phyloP scores from a whole-genome alignment of 2,797 vertebrate species.

The Girardinus metallicus region DNA sequence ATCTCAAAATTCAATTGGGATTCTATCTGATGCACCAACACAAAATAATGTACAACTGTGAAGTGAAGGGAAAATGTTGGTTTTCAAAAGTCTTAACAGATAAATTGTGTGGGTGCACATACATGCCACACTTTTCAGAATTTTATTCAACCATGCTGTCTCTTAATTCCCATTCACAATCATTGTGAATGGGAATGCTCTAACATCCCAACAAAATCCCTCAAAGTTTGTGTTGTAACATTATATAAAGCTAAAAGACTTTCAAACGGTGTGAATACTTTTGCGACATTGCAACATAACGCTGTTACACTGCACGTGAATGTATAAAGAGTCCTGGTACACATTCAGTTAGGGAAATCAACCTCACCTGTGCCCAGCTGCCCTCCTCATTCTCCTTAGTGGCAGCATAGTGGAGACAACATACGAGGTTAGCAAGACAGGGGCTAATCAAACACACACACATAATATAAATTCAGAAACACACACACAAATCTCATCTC shows the following conservation, averaged over 20 bases:
- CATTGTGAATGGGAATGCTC: neutral
- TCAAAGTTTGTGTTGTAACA: neutral
- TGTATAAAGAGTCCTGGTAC: neutral
- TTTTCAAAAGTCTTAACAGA: neutral
- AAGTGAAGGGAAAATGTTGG: neutral
- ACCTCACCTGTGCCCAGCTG: slow-evolving; percentile 98
- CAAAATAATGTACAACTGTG: neutral
- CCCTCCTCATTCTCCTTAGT: slow-evolving; percentile 94
- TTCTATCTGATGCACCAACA: neutral
- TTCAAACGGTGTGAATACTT: neutral
- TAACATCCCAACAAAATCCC: neutral
- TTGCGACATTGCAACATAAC: neutral
- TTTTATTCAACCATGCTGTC: neutral
- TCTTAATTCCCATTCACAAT: neutral
- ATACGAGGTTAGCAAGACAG: slow-evolving; percentile 71
- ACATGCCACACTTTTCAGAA: neutral
- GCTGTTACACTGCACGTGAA: neutral
- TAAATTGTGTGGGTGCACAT: neutral
- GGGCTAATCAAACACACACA: slow-evolving; percentile 20
- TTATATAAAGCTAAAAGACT: neutral
- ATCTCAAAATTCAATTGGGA: neutral
- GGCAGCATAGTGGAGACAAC: slow-evolving; percentile 79
- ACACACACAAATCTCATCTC: slow-evolving; percentile 5
- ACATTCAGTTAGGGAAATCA: neutral
- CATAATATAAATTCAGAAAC: slow-evolving; percentile 21